Evolutionary conservation across 2,888 invertebrate species (phyloP).

Genomic region (Pyrgus malvae): DNA sequence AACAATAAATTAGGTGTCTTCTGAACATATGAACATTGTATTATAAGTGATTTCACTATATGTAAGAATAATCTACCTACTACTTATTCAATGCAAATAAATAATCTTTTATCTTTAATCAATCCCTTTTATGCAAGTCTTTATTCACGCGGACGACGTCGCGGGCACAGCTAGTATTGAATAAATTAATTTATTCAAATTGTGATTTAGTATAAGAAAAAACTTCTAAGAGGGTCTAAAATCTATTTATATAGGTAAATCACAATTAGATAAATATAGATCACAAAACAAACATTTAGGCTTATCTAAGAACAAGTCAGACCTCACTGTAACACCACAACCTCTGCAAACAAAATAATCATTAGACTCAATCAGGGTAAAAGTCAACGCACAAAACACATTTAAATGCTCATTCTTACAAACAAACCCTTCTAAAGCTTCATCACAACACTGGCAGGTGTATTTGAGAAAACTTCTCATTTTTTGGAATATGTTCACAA

Average conservation of each 20-base stretch:
- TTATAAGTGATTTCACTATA: no score
- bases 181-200: no score
- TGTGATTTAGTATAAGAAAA: neutral
- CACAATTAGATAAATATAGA: conserved; percentile 41
- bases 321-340: conserved; percentile 53
- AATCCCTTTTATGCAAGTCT: no score
- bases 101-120: no score
- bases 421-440: conserved; percentile 48
- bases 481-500: conserved; percentile 31
- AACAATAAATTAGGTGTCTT: no score
- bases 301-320: conserved; percentile 46
- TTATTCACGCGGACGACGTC: no score
- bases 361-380: conserved; percentile 55
- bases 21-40: no score
- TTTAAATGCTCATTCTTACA: conserved; percentile 60
- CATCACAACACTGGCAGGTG: conserved; percentile 64
- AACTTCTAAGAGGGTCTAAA: neutral
- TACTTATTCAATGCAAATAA: no score
- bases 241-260: conserved; percentile 1
- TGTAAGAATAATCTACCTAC: no score
- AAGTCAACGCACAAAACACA: conserved; percentile 61
- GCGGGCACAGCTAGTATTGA: no score
- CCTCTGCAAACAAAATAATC: conserved; percentile 58
- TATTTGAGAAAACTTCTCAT: conserved; percentile 36
- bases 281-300: conserved; percentile 66